phyloP scores from a whole-genome alignment of 1,140 invertebrate species.

The Plutomurus gul region DNA sequence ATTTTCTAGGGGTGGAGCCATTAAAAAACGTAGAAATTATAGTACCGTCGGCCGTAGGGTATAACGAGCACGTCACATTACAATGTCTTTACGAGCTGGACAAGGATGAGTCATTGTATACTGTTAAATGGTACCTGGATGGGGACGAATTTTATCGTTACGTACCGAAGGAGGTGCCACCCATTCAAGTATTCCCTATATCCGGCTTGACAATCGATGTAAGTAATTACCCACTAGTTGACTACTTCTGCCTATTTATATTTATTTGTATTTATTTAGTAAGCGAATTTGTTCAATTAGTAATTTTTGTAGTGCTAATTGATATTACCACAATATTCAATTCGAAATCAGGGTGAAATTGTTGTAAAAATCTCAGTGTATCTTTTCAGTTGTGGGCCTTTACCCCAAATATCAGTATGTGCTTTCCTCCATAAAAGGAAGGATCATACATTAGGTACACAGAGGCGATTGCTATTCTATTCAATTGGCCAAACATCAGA shows the following conservation, averaged over 20 bases:
- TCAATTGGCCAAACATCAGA: conserved; percentile 7
- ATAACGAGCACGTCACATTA: conserved; percentile 53
- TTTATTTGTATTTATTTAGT: no score
- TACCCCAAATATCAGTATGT: no score
- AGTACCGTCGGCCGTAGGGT: conserved; percentile 52
- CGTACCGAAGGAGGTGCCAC: conserved; percentile 47
- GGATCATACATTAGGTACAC: no score
- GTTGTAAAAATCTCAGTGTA: no score
- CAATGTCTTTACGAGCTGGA: conserved; percentile 55
- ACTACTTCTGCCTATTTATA: no score
- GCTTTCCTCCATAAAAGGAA: no score
- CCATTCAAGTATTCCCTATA: conserved; percentile 47
- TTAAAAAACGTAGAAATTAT: conserved; percentile 54
- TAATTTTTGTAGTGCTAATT: no score
- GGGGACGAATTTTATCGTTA: conserved; percentile 49
- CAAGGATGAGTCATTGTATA: conserved; percentile 54
- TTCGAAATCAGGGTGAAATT: no score
- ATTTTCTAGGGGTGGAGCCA: conserved; percentile 54
- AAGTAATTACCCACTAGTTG: conserved; percentile 35
- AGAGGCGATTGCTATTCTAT: not conserved
- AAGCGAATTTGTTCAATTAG: no score
- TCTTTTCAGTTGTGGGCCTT: no score
- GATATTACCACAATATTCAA: no score
- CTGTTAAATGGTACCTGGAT: conserved; percentile 57
- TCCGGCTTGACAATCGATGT: conserved; percentile 54